Conservation (phyloP, 2,113 vertebrate genomes). For the Chaetops frenatus region DNA sequence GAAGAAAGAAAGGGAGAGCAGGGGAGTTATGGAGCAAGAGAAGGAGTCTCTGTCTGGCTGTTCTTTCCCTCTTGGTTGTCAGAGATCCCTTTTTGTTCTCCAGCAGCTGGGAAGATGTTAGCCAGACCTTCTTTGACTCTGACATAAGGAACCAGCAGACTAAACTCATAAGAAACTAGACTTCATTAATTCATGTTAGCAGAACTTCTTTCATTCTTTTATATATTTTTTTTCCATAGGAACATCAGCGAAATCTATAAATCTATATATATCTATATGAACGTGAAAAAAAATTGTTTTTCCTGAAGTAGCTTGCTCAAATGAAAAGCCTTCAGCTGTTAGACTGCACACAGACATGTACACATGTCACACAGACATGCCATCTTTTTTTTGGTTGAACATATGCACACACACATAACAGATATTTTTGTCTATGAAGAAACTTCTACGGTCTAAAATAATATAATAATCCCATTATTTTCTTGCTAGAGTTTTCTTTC, state of each 20-base stretch:
- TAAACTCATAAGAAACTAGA: neutral
- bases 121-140: neutral
- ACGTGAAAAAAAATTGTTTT: fast-evolving
- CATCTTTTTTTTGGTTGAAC: neutral
- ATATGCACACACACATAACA: neutral
- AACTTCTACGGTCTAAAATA: neutral
- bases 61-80: neutral
- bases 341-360: neutral
- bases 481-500: neutral
- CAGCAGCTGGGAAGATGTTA: neutral
- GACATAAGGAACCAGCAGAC: neutral
- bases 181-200: neutral
- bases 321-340: neutral
- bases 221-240: neutral
- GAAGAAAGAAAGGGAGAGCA: neutral
- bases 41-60: neutral
- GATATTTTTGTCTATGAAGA: neutral
- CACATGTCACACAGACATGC: neutral
- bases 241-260: neutral
- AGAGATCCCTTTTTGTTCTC: neutral
- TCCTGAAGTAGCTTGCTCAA: neutral
- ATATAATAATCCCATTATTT: neutral
- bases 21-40: neutral
- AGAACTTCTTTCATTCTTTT: neutral
- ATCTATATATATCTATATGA: too few species aligned